phyloP scores from a whole-genome alignment of 1,140 invertebrate genomes.

The Medauroidea extradentata region DNA sequence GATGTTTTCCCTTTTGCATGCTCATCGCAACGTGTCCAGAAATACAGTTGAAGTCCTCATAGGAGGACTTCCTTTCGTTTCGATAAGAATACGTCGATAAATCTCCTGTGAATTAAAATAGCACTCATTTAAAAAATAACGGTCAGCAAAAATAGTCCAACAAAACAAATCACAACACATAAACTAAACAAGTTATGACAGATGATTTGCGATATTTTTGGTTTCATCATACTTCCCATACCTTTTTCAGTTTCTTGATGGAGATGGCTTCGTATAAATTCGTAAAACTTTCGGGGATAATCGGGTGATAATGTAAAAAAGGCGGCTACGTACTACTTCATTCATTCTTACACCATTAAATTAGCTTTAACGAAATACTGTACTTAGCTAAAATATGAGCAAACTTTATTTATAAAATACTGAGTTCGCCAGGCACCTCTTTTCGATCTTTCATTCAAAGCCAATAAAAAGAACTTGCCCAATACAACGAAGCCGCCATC shows the following conservation, averaged over 20 bases:
- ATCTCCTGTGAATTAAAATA: slow-evolving; percentile 17
- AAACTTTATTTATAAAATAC: too few species aligned
- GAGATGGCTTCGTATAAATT: slow-evolving; percentile 18
- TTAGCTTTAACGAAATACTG: too few species aligned
- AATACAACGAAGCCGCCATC: too few species aligned
- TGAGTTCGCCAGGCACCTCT: too few species aligned
- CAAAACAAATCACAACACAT: neutral
- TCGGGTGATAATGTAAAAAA: slow-evolving; percentile 15
- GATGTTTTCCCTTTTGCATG: slow-evolving; percentile 20
- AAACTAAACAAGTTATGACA: slow-evolving; percentile 6
- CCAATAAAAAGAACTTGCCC: too few species aligned
- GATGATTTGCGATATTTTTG: slow-evolving; percentile 17
- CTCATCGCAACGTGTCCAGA: slow-evolving; percentile 21
- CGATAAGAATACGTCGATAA: slow-evolving; percentile 17
- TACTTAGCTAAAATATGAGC: too few species aligned
- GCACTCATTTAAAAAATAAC: neutral
- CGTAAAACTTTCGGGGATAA: slow-evolving; percentile 14
- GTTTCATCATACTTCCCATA: slow-evolving; percentile 10
- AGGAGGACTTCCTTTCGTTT: slow-evolving; percentile 20
- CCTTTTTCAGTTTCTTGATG: slow-evolving; percentile 14
- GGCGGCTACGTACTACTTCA: slow-evolving; percentile 5
- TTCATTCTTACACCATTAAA: too few species aligned
- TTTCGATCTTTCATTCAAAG: too few species aligned
- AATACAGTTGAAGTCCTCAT: slow-evolving; percentile 21
- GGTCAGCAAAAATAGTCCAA: neutral